Evolutionary conservation across 2,113 vertebrate genomes (phyloP).

Genomic region (Percopsis transmontana): DNA sequence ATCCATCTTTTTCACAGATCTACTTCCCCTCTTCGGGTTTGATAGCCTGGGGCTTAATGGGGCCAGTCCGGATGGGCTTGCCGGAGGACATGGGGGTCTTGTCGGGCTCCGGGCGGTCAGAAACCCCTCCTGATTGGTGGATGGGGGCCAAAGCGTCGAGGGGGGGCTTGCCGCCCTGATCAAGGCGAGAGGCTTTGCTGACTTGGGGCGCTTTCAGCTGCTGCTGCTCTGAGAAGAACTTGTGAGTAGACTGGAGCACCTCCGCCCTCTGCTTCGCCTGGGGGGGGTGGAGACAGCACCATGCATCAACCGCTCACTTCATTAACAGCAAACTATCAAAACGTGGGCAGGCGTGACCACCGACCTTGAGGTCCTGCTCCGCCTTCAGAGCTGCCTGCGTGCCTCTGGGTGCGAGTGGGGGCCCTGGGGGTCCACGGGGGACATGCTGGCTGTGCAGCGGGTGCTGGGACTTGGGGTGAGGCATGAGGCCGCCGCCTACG

Average conservation of each 20-base stretch:
- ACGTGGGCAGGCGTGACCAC: not conserved
- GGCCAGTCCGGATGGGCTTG: constrained; percentile 96
- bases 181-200: constrained; percentile 84
- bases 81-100: constrained; percentile 79
- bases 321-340: not conserved
- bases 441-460: constrained; percentile 83
- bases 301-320: constrained; percentile 1
- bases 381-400: constrained; percentile 89
- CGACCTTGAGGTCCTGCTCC: constrained; percentile 93
- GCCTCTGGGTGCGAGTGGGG: constrained; percentile 85
- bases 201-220: constrained; percentile 85
- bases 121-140: constrained; percentile 76
- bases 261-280: constrained; percentile 98
- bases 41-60: constrained; percentile 98
- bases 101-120: constrained; percentile 82
- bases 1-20: constrained; percentile 40
- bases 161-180: constrained; percentile 83
- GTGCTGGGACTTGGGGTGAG: constrained; percentile 88
- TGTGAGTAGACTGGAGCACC: constrained; percentile 97
- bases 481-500: constrained; percentile 90
- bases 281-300: constrained; percentile 41
- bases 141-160: constrained; percentile 78
- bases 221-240: constrained; percentile 97
- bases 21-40: constrained; percentile 98
- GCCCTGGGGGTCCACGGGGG: constrained; percentile 84